These are phyloP conservation scores for Ligdia adustata DNA, from an alignment of 2,888 invertebrate genomes.

Conservation along the genomic window DNA sequence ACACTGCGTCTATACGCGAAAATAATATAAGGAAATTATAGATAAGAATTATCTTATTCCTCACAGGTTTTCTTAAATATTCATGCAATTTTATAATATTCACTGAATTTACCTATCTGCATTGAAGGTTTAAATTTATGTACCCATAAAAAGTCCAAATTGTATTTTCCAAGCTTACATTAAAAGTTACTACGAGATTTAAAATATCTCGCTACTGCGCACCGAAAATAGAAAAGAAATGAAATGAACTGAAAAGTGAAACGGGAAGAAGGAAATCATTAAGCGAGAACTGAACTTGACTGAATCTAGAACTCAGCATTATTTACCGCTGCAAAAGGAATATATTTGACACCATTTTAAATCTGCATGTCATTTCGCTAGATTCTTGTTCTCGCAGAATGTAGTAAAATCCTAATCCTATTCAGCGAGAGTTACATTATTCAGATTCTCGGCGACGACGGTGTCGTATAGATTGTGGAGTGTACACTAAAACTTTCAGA, in stretches of 20 bases:
- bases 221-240: conserved; percentile 34
- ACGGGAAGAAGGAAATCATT: conserved; percentile 41
- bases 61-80: no score
- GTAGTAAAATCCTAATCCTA: conserved; percentile 15
- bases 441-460: conserved; percentile 7
- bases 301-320: conserved; percentile 30
- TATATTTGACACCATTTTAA: conserved; percentile 25
- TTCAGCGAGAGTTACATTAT: conserved; percentile 22
- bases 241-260: conserved; percentile 35
- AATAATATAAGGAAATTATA: no score
- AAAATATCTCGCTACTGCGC: conserved; percentile 29
- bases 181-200: conserved; percentile 20
- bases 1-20: no score
- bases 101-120: no score
- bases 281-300: conserved; percentile 37
- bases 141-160: conserved; percentile 1
- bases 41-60: no score
- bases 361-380: conserved; percentile 18
- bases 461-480: conserved; percentile 4
- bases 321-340: conserved; percentile 21
- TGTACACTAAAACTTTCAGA: conserved; percentile 26
- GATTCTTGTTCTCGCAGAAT: conserved; percentile 5
- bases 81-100: no score
- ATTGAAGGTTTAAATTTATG: no score
- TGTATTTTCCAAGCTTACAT: conserved; percentile 8